Percentiles rank a stretch among this genome's conserved stretches.
Conservation (phyloP, 2,113 vertebrate species). For the Tricholaema leucomelas region DNA sequence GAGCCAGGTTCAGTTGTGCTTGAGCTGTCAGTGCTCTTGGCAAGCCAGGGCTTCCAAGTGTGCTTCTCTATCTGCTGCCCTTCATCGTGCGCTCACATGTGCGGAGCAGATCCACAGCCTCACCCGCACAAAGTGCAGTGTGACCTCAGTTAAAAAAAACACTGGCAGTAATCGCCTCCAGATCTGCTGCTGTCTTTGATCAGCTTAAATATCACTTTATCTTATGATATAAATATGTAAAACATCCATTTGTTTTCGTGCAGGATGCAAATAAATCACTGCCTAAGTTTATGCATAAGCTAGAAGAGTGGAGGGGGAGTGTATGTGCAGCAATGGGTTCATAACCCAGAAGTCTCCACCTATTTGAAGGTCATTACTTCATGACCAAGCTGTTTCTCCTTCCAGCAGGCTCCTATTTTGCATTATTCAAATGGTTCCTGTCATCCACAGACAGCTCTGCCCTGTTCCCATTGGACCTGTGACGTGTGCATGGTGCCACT, state of each 20-base stretch:
- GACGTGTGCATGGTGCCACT: rapidly evolving
- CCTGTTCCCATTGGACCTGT: rapidly evolving
- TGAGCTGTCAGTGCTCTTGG: neutral
- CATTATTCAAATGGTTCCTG: neutral
- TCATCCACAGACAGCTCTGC: neutral
- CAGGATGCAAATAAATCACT: conserved; percentile 72
- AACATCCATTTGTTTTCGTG: conserved; percentile 67
- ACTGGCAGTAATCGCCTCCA: conserved; percentile 72
- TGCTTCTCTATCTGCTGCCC: neutral
- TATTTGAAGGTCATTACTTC: conserved; percentile 16
- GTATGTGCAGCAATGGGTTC: neutral
- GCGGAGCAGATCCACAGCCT: conserved; percentile 46
- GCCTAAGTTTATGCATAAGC: conserved; percentile 14
- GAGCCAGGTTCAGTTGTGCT: neutral
- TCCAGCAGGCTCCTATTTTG: neutral
- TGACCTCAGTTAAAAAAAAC: conserved; percentile 73
- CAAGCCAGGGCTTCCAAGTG: neutral
- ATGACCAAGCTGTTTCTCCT: rapidly evolving
- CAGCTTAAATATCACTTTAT: conserved; percentile 51
- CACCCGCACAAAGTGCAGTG: conserved; percentile 31
- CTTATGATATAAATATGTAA: conserved; percentile 75
- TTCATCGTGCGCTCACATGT: conserved; percentile 10
- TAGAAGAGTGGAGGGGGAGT: neutral
- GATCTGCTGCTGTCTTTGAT: conserved; percentile 73
- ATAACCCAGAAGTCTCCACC: conserved; percentile 6